These are phyloP conservation scores for Poecilia gillii DNA, from an alignment of 2,797 vertebrate genomes.

Conservation along the genomic window DNA sequence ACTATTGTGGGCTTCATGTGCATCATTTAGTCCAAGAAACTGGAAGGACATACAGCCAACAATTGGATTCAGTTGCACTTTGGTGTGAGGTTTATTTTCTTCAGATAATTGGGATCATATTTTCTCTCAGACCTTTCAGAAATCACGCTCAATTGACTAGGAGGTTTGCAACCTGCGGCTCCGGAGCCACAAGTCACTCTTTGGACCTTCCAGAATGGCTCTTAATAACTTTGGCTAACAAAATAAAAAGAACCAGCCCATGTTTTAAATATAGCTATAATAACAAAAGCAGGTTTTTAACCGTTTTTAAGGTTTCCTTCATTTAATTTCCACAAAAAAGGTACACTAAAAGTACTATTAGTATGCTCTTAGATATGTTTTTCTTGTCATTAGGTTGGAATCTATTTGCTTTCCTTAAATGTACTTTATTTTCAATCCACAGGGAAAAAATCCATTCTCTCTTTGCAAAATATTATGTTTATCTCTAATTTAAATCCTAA, in stretches of 20 bases:
- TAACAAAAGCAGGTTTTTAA: too few relatives aligned
- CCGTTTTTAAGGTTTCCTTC: too few relatives aligned
- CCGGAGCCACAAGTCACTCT: background rate
- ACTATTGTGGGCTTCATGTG: background rate
- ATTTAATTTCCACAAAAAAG: too few relatives aligned
- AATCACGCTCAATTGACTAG: background rate
- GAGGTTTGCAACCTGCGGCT: background rate
- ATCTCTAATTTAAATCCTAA: too few relatives aligned
- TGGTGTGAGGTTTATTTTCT: background rate
- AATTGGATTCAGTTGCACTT: background rate
- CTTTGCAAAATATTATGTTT: too few relatives aligned
- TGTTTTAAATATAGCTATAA: too few relatives aligned
- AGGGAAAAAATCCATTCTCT: too few relatives aligned
- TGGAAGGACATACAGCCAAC: background rate
- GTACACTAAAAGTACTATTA: too few relatives aligned
- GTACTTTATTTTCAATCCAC: too few relatives aligned
- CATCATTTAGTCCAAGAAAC: background rate
- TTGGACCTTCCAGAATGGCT: background rate
- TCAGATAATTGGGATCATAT: slow-evolving; percentile 13
- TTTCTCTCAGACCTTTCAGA: slow-evolving; percentile 17
- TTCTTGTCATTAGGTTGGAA: too few relatives aligned
- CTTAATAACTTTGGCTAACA: background rate
- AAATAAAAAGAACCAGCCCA: background rate
- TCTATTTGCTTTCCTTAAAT: too few relatives aligned
- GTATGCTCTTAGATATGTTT: too few relatives aligned